Base-by-base conservation (phyloP, 2,797 vertebrate genomes). In the Parotocinclus haroldoi region DNA sequence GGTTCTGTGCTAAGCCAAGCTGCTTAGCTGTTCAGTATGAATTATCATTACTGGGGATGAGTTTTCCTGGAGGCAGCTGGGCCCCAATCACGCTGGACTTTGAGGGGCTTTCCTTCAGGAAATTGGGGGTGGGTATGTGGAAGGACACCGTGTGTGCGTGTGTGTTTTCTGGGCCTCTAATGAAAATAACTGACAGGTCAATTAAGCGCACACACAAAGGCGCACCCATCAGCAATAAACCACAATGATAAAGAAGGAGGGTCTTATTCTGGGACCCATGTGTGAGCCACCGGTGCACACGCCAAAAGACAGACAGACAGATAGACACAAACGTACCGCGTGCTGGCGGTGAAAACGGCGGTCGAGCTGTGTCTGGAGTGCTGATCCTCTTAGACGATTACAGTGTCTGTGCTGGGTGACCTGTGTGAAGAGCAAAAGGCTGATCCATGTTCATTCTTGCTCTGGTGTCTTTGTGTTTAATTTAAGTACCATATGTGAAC, bases 351-450 rank as follows among this genome's bases (percentile, higher is more conserved):
- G 79, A 76, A 69, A 45, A 36, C 66, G 76, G 68, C 39, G 44
- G 46, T 19, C 16, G 74, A 40, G 48, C 76, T 79, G 74, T 52
- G 63, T 81, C 85, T 89, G 85, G 79, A 85, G 80, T 48, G 1
- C 76, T 86, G 86, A 90, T 90, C 90, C 90, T 90, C 89, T 92
- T 89, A 90, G 82, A 82, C 83, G 87, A 91, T 91, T 90, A 89
- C 58, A 44, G 3, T 71, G 79, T 73, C 65, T 56, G 60, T 55
- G 67, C 63, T 48, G 71, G 70, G 75, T 51, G 64, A 79, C 78
- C 78, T 76, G 79, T 54, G 63, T 72, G 75, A 79, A 63, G 61
- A 79, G 58, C 78, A 77, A 73, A 65, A 68, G 45, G 85, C 72
- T 81, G 72, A 70, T 75, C 76, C 58, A 17, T 74, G 48, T 73